Evolutionary conservation across 2,797 vertebrate species (phyloP).

Genomic region (Helicolenus hilgendorfi): DNA sequence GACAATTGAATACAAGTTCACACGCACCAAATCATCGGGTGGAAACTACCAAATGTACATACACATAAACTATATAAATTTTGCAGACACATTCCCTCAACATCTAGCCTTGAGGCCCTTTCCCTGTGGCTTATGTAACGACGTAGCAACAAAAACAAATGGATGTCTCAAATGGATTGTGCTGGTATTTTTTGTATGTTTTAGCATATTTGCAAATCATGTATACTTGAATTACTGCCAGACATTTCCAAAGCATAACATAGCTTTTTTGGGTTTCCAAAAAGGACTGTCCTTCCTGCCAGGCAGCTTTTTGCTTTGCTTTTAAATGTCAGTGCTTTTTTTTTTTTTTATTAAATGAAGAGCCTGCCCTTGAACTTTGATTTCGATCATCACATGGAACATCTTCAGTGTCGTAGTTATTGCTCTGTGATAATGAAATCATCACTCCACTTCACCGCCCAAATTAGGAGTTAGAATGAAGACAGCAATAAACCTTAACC

Average conservation of each 20-base stretch:
- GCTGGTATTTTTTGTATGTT: slow-evolving; percentile 28
- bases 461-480: neutral
- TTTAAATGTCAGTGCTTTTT: neutral
- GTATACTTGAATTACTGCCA: neutral
- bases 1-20: slow-evolving; percentile 31
- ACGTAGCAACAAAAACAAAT: slow-evolving; percentile 44
- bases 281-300: neutral
- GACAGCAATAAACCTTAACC: neutral
- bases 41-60: slow-evolving; percentile 1
- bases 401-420: neutral
- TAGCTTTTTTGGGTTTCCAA: neutral
- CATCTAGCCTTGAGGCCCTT: slow-evolving; percentile 30
- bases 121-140: slow-evolving; percentile 30
- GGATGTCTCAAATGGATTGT: slow-evolving; percentile 16
- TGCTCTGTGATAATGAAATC: neutral
- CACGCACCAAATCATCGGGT: neutral
- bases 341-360: neutral
- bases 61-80: neutral
- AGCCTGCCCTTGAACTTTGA: neutral
- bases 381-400: neutral
- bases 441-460: neutral
- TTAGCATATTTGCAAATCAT: slow-evolving; percentile 46
- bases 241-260: neutral
- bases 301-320: neutral
- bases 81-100: slow-evolving; percentile 8